A percentile compares a stretch with the other conserved stretches of the same genome.
Conservation (phyloP, 2,797 vertebrate genomes). For the Muscicapa comitata region DNA sequence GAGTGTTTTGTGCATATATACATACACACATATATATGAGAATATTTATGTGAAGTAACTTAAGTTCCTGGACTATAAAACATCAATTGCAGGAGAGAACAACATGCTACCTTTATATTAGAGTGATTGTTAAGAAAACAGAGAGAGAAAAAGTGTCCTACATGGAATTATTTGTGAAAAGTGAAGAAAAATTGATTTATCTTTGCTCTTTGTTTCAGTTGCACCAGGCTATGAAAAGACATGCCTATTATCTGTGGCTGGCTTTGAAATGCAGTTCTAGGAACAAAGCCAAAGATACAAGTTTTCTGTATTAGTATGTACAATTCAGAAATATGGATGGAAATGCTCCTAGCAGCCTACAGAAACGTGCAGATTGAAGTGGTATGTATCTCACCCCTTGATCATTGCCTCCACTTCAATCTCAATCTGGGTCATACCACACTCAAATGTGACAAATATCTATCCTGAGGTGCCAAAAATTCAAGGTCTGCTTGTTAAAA, state of each 20-base stretch:
- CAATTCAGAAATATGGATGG: background rate
- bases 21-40: fast-evolving
- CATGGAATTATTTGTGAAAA: background rate
- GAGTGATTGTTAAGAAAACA: background rate
- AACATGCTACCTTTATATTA: background rate
- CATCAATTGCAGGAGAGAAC: background rate
- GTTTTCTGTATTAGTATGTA: background rate
- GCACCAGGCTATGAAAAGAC: background rate
- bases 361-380: background rate
- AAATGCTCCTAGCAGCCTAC: background rate
- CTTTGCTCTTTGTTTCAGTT: slow-evolving; percentile 21
- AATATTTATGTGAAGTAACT: background rate
- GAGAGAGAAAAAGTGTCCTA: background rate
- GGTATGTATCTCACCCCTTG: background rate
- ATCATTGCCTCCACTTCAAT: background rate
- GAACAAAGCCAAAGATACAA: background rate
- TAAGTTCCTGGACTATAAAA: background rate
- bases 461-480: background rate
- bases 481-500: background rate
- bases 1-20: background rate
- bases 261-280: background rate
- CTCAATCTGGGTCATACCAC: background rate
- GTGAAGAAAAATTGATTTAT: background rate
- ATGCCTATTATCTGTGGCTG: background rate
- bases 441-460: background rate